Evolutionary conservation across 2,797 vertebrate species (phyloP), one percentile per base, ranked within the genome.

Genomic region (Molossus molossus): DNA sequence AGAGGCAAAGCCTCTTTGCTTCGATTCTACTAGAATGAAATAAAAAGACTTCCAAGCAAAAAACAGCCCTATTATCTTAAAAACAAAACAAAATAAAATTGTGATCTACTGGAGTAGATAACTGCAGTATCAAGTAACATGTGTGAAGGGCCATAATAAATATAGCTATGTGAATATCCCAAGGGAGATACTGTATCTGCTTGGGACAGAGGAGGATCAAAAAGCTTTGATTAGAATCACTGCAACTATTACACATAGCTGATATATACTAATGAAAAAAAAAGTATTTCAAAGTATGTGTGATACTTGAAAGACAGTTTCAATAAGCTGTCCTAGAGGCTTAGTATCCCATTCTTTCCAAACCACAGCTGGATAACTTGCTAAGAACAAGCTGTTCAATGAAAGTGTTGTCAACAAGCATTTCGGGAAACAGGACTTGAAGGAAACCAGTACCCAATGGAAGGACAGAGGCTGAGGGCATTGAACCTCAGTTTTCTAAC

Each of bases 41-140:
- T 73, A 67, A 84, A 77, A 65, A 85, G 14, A 89, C 45, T 89
- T 94, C 23, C 70, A 23, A 91, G 55, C 50, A 80, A 91, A 84
- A 76, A 23, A 53, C 27, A 60, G 15, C 79, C 25, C n/a, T 65
- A 45, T 17, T 40, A 62, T 80, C 65, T 73, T 33, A 80, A 72
- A 93, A 55, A 76, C 17, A 53, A 53, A 79, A 37, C 12, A 57
- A 20, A 81, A 81, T 27, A 64, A 64, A 82, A 23, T 13, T 85
- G 8, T 80, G 25, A 80, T 62, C 14, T 70, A 33, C 8, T 23
- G 13, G n/a, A 53, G 17, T 23, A 21, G 48, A 58, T 53, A 90
- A 92, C 27, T n/a, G 15, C 20, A 69, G 18, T 40, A 29, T 75
- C 3, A 40, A 23, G 27, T 55, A 87, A 18, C 69, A 50, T 33